These are phyloP conservation scores for Melanerpes formicivorus DNA, from an alignment of 2,113 vertebrate species.

Conservation along the genomic window DNA sequence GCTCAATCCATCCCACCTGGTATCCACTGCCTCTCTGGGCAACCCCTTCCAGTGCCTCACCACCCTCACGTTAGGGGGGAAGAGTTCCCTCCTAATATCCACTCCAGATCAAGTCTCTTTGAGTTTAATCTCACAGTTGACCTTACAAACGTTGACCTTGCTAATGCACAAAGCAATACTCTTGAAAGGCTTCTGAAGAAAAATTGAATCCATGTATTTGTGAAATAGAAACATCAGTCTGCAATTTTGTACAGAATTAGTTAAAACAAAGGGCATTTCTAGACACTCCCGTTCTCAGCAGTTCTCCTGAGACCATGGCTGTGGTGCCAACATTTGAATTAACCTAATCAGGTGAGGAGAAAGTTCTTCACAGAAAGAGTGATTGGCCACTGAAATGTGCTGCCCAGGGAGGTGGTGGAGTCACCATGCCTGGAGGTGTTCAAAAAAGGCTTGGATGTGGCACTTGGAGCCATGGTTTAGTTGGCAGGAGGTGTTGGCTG, in stretches of 20 bases:
- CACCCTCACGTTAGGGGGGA: not conserved
- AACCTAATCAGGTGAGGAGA: not conserved
- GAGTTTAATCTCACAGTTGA: not conserved
- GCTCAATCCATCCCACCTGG: not conserved
- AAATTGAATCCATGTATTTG: not conserved
- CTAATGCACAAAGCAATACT: not conserved
- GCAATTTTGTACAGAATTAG: accelerated
- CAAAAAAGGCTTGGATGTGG: too few species aligned
- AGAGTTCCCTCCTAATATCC: not conserved
- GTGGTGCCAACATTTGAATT: not conserved
- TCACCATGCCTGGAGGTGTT: too few species aligned
- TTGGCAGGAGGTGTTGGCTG: too few species aligned
- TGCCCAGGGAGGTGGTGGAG: too few species aligned
- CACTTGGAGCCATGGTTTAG: too few species aligned
- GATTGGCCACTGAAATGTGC: too few species aligned
- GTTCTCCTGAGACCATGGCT: not conserved
- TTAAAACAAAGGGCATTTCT: not conserved
- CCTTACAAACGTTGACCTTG: accelerated
- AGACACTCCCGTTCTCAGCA: accelerated
- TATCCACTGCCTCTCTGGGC: not conserved
- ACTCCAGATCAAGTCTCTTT: not conserved
- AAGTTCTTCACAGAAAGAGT: too few species aligned
- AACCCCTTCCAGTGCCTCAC: not conserved
- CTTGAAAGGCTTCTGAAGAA: not conserved
- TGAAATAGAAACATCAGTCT: not conserved